Percentiles rank a stretch among this genome's conserved stretches.
Evolutionary conservation across 1,140 invertebrate species (phyloP).

Genomic region (Saccostrea glomerata): DNA sequence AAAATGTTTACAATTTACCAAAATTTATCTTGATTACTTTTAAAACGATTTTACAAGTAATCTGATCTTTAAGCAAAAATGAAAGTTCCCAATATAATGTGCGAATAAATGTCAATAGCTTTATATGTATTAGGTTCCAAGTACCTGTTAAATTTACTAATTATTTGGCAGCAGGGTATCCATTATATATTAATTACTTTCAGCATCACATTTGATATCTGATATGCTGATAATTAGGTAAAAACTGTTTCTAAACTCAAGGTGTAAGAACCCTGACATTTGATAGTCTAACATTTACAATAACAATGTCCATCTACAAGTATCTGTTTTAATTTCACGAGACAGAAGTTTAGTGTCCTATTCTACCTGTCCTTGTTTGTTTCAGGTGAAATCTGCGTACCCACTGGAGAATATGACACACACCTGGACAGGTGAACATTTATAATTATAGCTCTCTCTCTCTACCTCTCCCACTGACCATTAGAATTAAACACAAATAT

Average conservation of each 20-base stretch:
- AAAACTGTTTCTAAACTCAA: not conserved
- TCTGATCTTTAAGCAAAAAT: too few species aligned
- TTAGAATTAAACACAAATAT: too few species aligned
- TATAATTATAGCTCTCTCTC: not conserved
- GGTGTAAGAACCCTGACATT: not conserved
- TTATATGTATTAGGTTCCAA: not conserved
- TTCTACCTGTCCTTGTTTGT: not conserved
- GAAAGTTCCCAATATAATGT: not conserved
- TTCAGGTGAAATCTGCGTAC: constrained; percentile 10
- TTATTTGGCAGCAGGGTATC: not conserved
- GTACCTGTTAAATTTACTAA: not conserved
- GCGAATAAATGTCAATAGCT: not conserved
- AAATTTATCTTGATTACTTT: too few species aligned
- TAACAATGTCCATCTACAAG: not conserved
- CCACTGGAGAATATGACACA: constrained; percentile 7
- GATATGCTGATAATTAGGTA: constrained; percentile 10
- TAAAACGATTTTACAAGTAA: too few species aligned
- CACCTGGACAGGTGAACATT: constrained; percentile 2
- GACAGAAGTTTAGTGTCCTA: not conserved
- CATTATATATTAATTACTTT: not conserved
- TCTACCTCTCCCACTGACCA: too few species aligned
- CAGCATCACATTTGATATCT: constrained; percentile 18
- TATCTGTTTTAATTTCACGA: not conserved
- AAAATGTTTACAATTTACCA: too few species aligned
- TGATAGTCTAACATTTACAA: not conserved